These are phyloP conservation scores for Magallana gigas DNA, from an alignment of 1,140 invertebrate species.

Conservation along the genomic window DNA sequence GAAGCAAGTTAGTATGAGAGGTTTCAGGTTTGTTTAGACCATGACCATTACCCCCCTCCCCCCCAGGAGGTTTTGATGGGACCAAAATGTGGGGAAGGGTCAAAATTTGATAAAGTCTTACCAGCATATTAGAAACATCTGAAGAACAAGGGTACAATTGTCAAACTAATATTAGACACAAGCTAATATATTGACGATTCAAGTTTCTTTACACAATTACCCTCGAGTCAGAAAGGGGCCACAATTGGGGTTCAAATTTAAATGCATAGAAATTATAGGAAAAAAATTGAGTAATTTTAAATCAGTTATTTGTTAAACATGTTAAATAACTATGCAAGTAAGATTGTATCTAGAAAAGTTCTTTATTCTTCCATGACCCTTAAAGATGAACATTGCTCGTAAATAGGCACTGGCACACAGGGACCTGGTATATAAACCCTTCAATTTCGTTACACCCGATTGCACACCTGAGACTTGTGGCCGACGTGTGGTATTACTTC, in stretches of 20 bases:
- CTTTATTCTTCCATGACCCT: conserved; percentile 1
- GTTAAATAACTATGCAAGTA: conserved; percentile 1
- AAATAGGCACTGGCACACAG: too few species aligned
- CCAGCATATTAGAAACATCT: background rate
- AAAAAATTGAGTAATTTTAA: background rate
- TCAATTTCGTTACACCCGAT: too few species aligned
- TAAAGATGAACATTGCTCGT: background rate
- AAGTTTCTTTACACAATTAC: conserved; percentile 6
- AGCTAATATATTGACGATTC: conserved; percentile 11
- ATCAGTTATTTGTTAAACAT: background rate
- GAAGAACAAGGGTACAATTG: background rate
- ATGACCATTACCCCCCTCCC: background rate
- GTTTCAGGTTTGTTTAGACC: conserved; percentile 6
- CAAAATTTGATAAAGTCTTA: background rate
- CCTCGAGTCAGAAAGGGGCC: background rate
- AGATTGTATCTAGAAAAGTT: conserved; percentile 5
- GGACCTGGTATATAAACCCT: too few species aligned
- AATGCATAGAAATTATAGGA: background rate
- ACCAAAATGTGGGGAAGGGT: background rate
- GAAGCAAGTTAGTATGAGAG: conserved; percentile 9
- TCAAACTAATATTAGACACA: conserved; percentile 11
- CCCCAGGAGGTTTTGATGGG: background rate
- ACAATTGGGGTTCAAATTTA: background rate
- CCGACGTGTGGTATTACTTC: too few species aligned
- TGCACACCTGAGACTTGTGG: too few species aligned